phyloP scores from a whole-genome alignment of 1,140 invertebrate genomes.

The Cryptotermes secundus region DNA sequence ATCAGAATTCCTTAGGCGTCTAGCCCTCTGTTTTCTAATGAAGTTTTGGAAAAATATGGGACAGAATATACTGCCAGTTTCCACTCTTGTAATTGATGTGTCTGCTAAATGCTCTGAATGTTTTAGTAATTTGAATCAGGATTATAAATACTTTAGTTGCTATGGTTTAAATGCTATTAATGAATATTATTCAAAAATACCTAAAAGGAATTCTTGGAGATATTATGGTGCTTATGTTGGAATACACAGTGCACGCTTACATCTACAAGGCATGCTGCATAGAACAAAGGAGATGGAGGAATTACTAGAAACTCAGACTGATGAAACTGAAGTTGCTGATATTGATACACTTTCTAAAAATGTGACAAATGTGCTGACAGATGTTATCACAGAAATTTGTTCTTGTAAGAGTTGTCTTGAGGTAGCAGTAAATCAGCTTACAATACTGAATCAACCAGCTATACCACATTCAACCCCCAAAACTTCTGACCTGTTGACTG shows the following conservation, averaged over 20 bases:
- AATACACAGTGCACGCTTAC: conserved; percentile 22
- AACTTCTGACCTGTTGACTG: not conserved
- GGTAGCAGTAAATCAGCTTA: not conserved
- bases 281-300: conserved; percentile 22
- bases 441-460: not conserved
- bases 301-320: not conserved
- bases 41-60: not conserved
- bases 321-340: conserved; percentile 3
- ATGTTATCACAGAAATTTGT: not conserved
- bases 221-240: not conserved
- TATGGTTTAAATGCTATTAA: conserved; percentile 9
- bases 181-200: not conserved
- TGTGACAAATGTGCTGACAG: not conserved
- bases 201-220: not conserved
- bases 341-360: not conserved
- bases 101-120: not conserved
- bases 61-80: not conserved
- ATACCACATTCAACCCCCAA: not conserved
- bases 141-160: conserved; percentile 23
- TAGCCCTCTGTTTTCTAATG: conserved; percentile 22
- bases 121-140: conserved; percentile 2
- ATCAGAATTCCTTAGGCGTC: conserved; percentile 28
- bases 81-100: not conserved
- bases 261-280: conserved; percentile 20
- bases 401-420: conserved; percentile 3